A percentile compares a stretch with the other conserved stretches of the same genome.
phyloP scores from a whole-genome alignment of 2,113 vertebrate genomes.

The Acinonyx jubatus region DNA sequence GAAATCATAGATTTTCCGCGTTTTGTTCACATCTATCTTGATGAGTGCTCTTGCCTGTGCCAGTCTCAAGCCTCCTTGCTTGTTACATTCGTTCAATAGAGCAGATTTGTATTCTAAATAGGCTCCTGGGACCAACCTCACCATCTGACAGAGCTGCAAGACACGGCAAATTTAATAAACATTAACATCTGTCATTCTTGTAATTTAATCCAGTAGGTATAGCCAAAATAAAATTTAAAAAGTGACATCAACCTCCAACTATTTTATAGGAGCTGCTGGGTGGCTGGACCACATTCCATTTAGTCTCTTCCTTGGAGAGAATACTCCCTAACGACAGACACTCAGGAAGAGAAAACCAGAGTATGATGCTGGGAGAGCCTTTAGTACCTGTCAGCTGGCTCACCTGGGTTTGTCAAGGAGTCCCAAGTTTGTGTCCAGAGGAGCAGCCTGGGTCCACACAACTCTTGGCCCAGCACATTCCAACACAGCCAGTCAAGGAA shows the following conservation, averaged over 20 bases:
- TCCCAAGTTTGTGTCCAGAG: background rate
- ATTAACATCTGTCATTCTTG: constrained; percentile 59
- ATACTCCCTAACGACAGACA: constrained; percentile 54
- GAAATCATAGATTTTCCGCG: constrained; percentile 99
- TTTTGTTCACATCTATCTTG: constrained; percentile 99
- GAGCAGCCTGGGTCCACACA: background rate
- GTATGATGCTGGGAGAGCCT: background rate
- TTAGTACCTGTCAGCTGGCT: background rate
- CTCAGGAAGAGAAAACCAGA: constrained; percentile 2
- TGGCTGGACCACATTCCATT: constrained; percentile 67
- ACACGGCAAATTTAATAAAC: constrained; percentile 82
- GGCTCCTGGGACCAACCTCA: constrained; percentile 97
- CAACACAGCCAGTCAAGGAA: background rate
- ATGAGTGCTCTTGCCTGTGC: constrained; percentile 97
- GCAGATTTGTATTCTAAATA: constrained; percentile 99
- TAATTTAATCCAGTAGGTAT: constrained; percentile 51
- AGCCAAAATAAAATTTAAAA: constrained; percentile 51
- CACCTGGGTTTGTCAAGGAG: background rate
- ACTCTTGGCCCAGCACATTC: background rate
- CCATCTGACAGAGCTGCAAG: constrained; percentile 96
- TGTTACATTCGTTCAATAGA: constrained; percentile 95
- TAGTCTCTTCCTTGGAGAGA: constrained; percentile 64
- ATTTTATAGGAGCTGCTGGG: constrained; percentile 76
- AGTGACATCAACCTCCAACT: constrained; percentile 72
- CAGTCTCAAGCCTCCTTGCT: constrained; percentile 96